Percentiles rank a stretch among this genome's conserved stretches.
These are phyloP conservation scores for Micronycteris hirsuta DNA, from an alignment of 2,113 vertebrate genomes.

Conservation along the genomic window DNA sequence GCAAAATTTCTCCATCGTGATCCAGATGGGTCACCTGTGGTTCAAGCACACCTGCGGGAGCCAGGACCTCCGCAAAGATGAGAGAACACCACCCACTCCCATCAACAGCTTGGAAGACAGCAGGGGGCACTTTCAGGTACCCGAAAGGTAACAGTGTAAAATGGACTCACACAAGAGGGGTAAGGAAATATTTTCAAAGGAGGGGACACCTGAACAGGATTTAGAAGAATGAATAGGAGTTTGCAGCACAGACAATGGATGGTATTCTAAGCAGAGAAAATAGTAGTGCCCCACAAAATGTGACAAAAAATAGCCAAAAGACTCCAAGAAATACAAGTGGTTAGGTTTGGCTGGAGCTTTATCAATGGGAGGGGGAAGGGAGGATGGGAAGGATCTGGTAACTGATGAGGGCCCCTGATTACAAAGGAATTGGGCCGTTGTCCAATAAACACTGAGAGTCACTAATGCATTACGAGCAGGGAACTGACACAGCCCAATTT, in stretches of 20 bases:
- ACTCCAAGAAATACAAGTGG: not conserved
- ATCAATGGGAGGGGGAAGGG: not conserved
- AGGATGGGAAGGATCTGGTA: not conserved
- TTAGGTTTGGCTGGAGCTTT: not conserved
- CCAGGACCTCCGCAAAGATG: not conserved
- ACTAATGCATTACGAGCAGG: not conserved
- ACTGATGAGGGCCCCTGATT: not conserved
- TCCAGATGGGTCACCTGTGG: not conserved
- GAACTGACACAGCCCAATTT: not conserved
- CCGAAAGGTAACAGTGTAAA: not conserved
- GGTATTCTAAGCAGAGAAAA: not conserved
- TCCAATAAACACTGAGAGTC: not conserved
- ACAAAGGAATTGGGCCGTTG: not conserved
- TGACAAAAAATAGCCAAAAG: not conserved
- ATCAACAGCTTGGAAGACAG: not conserved
- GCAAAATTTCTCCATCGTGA: not conserved
- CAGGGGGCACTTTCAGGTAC: not conserved
- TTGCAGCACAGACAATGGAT: not conserved
- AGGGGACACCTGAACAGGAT: not conserved
- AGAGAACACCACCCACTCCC: rapidly evolving
- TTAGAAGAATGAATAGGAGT: not conserved
- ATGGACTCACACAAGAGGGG: not conserved
- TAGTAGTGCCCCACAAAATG: not conserved
- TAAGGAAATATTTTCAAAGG: not conserved
- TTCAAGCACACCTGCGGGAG: not conserved